Percentiles rank a stretch among this genome's conserved stretches.
Conservation (phyloP, 1,140 invertebrate species). For the Cyrtorhinus lividipennis region DNA sequence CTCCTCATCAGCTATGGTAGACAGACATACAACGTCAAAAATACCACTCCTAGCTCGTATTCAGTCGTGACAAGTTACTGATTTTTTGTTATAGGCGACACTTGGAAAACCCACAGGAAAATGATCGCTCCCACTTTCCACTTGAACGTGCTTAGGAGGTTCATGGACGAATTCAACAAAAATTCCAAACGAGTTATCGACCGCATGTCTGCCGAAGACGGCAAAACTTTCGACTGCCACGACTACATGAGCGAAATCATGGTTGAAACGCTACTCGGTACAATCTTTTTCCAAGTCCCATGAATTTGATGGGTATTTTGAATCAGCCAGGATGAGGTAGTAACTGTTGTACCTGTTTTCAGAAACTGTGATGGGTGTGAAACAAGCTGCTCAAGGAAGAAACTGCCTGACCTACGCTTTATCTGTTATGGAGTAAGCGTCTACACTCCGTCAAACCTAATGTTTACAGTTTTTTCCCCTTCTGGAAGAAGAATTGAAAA, state of each 20-base stretch:
- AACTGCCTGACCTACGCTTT: slow-evolving; percentile 66
- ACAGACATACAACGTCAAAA: no score
- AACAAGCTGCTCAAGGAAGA: slow-evolving; percentile 47
- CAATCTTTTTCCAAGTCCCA: slow-evolving; percentile 23
- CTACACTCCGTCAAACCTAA: no score
- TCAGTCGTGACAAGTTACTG: no score
- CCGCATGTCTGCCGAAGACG: slow-evolving; percentile 41
- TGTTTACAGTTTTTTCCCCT: no score
- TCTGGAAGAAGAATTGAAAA: no score
- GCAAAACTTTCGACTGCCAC: slow-evolving; percentile 56
- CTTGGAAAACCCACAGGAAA: slow-evolving; percentile 66
- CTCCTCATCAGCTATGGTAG: slow-evolving; percentile 44
- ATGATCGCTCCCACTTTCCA: slow-evolving; percentile 71
- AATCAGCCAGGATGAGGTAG: not conserved
- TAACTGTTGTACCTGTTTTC: slow-evolving; percentile 27
- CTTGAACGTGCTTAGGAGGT: slow-evolving; percentile 64
- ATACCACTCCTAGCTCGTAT: no score
- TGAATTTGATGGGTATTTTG: not conserved
- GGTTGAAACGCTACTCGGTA: slow-evolving; percentile 61
- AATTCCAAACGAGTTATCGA: slow-evolving; percentile 51
- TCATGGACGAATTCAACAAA: slow-evolving; percentile 65
- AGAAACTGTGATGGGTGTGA: slow-evolving; percentile 72
- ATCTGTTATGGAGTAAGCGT: slow-evolving; percentile 58
- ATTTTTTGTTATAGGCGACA: slow-evolving; percentile 38
- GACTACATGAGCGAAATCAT: slow-evolving; percentile 73